phyloP scores from a whole-genome alignment of 2,888 invertebrate genomes.

The Taenaris catops region DNA sequence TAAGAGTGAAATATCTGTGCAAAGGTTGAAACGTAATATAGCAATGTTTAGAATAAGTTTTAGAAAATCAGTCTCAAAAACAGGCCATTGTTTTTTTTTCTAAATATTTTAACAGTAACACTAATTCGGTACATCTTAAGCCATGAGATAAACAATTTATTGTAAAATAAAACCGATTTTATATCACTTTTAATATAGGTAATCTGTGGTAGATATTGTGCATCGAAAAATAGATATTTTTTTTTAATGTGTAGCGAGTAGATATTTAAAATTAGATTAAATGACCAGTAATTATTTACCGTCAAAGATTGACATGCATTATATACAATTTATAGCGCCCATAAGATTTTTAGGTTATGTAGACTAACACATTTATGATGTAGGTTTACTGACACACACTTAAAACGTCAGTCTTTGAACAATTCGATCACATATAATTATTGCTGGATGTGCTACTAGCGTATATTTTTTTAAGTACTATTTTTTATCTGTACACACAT shows the following conservation, averaged over 20 bases:
- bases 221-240: conserved; percentile 11
- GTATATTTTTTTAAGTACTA: conserved; percentile 15
- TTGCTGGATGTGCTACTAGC: conserved; percentile 48
- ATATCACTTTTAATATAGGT: background rate
- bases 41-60: conserved; percentile 57
- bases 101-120: conserved; percentile 45
- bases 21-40: conserved; percentile 24
- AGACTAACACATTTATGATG: conserved; percentile 5
- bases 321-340: background rate
- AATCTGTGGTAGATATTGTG: conserved; percentile 7
- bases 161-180: conserved; percentile 1
- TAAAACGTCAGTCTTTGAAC: conserved; percentile 59
- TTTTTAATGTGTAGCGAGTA: conserved; percentile 1
- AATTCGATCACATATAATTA: conserved; percentile 69
- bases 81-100: conserved; percentile 70
- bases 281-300: background rate
- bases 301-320: background rate
- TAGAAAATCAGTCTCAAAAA: conserved; percentile 79
- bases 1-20: conserved; percentile 8
- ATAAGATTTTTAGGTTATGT: background rate
- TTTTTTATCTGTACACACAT: too few relatives aligned
- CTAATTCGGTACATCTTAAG: conserved; percentile 33
- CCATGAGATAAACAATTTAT: conserved; percentile 22
- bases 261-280: conserved; percentile 2
- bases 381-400: conserved; percentile 16